Evolutionary conservation across 1,140 invertebrate species (phyloP), one percentile per base, ranked within the genome.

Genomic region (Trialeurodes vaporariorum): DNA sequence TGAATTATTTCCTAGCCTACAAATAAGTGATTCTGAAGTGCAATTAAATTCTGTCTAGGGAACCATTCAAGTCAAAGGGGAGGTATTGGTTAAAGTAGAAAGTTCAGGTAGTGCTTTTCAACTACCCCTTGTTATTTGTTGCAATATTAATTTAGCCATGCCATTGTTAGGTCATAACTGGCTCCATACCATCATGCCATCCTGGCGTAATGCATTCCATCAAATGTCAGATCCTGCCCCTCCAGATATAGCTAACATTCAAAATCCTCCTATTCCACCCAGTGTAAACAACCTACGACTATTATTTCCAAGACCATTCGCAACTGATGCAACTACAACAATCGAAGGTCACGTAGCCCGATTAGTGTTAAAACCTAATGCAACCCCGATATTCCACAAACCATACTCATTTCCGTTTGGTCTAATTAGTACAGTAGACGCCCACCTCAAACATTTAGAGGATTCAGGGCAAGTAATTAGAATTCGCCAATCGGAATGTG

Each of bases 401-500:
- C 5, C 34, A 9, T 49, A 49, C 17, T 9, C 34, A 49, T 49
- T 49, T 5, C 34, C 34, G 34, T 49, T 49, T 17, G 34, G 34
- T 49, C 17, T 49, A 49, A 49, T 49, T 49, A 17, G 17, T 5
- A 5, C 34, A 49, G 34, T 49, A 49, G 17, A 49, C 17, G 17
- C 34, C 5, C 5, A 9, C 5, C 34, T 49, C 34, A 49, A 49
- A 9, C 5, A 49, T 9, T 49, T 5, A 17, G 34, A 49, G 17
- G 17, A 49, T 9, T 49, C 34, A 9, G 34, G 34, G 5, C 5
- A 49, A 49, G 34, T 49, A 49, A 17, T 49, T 5, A 5, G 34
- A 49, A 49, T 49, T 49, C 34, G 34, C 5, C 34, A 49, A 49
- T 5, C 34, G 5, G 34, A 49, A 49, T 78, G 75, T 76, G 76